Base-by-base conservation (phyloP, 2,888 invertebrate species). In the Opisthograptis luteolata region DNA sequence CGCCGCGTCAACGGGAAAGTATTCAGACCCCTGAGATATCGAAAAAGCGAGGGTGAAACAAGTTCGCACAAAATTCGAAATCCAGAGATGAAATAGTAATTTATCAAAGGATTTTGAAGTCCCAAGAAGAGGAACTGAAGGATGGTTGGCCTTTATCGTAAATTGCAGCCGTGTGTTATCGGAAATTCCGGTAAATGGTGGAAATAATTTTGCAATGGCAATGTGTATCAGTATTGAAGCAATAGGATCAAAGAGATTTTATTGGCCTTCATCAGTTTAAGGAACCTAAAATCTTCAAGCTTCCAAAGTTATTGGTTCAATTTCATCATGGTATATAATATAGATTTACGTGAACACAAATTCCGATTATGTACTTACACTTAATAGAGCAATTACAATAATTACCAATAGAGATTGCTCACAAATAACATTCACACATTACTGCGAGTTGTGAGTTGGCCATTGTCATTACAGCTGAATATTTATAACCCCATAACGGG, bases 31-130 rank as follows among this genome's bases (percentile, higher is more conserved):
- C 68, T 58, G 57, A 62, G 60, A 59, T 58, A 60, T 60, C 64
- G 59, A 65, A 70, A 67, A 70, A 62, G 44, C 72, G 69, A 77
- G 84, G 84, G 84, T 67, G 70, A 69, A 75, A 76, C 71, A 68
- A 79, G 79, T 84, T 79, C 65, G 68, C 73, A 68, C 79, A 76
- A 81, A 81, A 76, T 76, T 73, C 79, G 66, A 80, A 86, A 86
- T 81, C 82, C 84, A 67, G 69, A 86, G 83, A 87, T 87, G 85
- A 87, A 88, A 88, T 81, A 85, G 88, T 90, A 85, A 89, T 90
- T 87, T 88, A 89, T 89, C 87, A 88, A 84, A 84, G 86, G 88
- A 86, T 89, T 89, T 84, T 77, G 80, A 76, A 65, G 75, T 77
- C 74, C 74, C 81, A 72, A 82, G 77, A 68, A 84, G 73, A 76